phyloP scores from a whole-genome alignment of 2,888 invertebrate genomes.

The Amphipoea oculea region DNA sequence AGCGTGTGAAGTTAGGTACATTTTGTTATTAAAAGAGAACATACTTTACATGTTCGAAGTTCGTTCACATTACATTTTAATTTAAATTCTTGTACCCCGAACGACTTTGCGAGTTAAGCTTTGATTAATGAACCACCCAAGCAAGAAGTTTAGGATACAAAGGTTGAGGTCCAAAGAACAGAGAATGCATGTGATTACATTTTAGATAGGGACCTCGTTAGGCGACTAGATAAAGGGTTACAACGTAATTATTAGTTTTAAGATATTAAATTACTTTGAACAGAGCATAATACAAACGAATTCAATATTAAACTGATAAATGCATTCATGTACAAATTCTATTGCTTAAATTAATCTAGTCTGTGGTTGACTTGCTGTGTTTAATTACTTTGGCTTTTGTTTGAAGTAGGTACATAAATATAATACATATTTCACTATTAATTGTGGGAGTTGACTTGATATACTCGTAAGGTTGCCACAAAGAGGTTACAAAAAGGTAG shows the following conservation, averaged over 20 bases:
- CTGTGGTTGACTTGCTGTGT: not conserved
- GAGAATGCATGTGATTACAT: slow-evolving; percentile 45
- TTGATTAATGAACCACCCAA: slow-evolving; percentile 55
- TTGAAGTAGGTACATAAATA: not conserved
- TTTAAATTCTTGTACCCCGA: slow-evolving; percentile 35
- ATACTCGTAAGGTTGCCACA: not conserved
- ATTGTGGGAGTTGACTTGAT: not conserved
- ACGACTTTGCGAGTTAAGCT: slow-evolving; percentile 31
- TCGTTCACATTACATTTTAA: slow-evolving; percentile 31
- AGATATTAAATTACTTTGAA: slow-evolving; percentile 16
- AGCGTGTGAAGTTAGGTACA: not conserved
- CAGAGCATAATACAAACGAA: not conserved
- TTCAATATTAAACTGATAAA: not conserved
- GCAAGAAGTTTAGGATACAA: slow-evolving; percentile 31
- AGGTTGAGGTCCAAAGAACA: slow-evolving; percentile 8
- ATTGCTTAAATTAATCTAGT: not conserved
- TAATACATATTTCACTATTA: not conserved
- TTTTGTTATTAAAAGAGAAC: not conserved
- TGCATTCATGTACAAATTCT: not conserved
- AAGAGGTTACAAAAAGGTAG: not conserved
- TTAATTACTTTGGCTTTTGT: not conserved
- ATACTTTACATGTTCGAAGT: slow-evolving; percentile 22
- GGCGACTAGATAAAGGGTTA: not conserved
- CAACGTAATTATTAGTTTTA: slow-evolving; percentile 13
- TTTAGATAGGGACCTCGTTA: slow-evolving; percentile 4